A percentile compares a stretch with the other conserved stretches of the same genome.
phyloP scores from a whole-genome alignment of 2,113 vertebrate species.

The Neoarius graeffei region DNA sequence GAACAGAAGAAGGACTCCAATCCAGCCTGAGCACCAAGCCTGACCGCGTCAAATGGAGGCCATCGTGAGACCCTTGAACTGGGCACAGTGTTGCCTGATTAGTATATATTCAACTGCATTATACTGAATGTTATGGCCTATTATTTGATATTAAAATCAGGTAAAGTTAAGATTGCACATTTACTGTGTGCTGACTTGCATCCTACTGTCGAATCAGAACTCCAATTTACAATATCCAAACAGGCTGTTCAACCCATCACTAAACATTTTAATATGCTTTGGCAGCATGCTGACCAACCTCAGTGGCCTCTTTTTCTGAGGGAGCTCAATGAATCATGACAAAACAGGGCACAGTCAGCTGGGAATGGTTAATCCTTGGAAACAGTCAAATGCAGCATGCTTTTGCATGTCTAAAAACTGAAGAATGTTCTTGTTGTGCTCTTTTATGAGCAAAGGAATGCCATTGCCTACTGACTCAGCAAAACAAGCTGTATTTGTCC shows the following conservation, averaged over 20 bases:
- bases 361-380: background rate
- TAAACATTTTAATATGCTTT: background rate
- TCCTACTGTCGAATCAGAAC: background rate
- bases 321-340: background rate
- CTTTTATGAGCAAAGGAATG: constrained; percentile 64
- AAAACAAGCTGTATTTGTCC: constrained; percentile 31
- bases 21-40: background rate
- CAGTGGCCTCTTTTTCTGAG: background rate
- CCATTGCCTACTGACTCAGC: constrained; percentile 43
- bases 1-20: background rate
- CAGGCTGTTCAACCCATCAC: background rate
- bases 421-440: constrained; percentile 72
- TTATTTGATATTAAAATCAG: background rate
- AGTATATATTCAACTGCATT: background rate
- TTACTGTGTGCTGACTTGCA: background rate
- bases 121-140: background rate
- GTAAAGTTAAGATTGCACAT: background rate
- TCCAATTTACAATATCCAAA: background rate
- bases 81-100: background rate
- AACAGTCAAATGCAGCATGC: constrained; percentile 43
- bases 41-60: background rate
- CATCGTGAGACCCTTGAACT: background rate
- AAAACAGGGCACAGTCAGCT: background rate
- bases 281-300: background rate
- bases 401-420: constrained; percentile 67